These are phyloP conservation scores for Emmelina monodactyla DNA, from an alignment of 2,888 invertebrate genomes.

Conservation along the genomic window DNA sequence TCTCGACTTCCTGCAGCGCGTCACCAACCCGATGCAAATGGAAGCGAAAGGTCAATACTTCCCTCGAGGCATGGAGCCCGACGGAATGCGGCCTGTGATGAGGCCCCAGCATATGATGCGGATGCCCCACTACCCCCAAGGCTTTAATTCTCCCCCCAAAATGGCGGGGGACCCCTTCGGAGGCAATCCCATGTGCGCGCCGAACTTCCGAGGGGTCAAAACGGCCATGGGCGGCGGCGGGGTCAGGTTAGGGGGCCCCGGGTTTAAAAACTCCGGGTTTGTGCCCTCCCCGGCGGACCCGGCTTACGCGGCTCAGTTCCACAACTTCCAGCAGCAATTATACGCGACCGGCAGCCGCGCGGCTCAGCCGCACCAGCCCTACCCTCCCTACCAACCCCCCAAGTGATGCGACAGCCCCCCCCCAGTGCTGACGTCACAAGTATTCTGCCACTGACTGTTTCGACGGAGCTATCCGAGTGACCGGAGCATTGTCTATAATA, in stretches of 20 bases:
- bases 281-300: slow-evolving; percentile 88
- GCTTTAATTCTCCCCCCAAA: slow-evolving; percentile 56
- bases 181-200: slow-evolving; percentile 40
- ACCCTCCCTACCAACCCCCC: slow-evolving; percentile 56
- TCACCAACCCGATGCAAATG: slow-evolving; percentile 84
- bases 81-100: slow-evolving; percentile 56
- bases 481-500: not conserved
- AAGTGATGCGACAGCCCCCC: slow-evolving; percentile 42
- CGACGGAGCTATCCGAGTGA: slow-evolving; percentile 15
- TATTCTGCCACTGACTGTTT: slow-evolving; percentile 20
- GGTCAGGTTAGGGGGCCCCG: slow-evolving; percentile 63
- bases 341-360: slow-evolving; percentile 77
- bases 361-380: slow-evolving; percentile 48
- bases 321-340: slow-evolving; percentile 94
- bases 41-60: slow-evolving; percentile 71
- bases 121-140: slow-evolving; percentile 57
- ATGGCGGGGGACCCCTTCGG: slow-evolving; percentile 43
- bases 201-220: slow-evolving; percentile 47
- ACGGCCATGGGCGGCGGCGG: slow-evolving; percentile 38
- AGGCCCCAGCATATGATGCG: slow-evolving; percentile 44
- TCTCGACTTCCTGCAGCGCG: slow-evolving; percentile 88
- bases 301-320: slow-evolving; percentile 94
- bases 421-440: slow-evolving; percentile 11
- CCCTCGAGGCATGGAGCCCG: slow-evolving; percentile 40
- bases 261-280: slow-evolving; percentile 81